These are phyloP conservation scores for Falcaria lacertinaria DNA, from an alignment of 2,888 invertebrate species.

Conservation along the genomic window DNA sequence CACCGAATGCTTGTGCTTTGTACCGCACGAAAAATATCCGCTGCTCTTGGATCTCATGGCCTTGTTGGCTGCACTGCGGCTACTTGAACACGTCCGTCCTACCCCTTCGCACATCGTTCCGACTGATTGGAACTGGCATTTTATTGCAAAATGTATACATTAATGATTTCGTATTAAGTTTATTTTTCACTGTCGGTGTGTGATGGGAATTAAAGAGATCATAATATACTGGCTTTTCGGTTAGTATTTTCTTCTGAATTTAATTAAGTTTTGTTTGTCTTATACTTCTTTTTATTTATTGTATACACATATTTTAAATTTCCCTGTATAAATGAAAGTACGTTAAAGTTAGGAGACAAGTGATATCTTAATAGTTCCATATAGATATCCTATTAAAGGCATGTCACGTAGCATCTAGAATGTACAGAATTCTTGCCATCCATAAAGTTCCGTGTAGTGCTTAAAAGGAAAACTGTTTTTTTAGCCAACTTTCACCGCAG, in stretches of 20 bases:
- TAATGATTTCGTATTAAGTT: neutral
- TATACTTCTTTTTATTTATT: no score
- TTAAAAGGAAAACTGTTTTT: neutral
- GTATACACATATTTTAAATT: no score
- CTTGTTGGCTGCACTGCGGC: constrained; percentile 35
- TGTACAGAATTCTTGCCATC: neutral
- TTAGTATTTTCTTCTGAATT: no score
- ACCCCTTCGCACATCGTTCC: constrained; percentile 17
- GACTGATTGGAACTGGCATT: constrained; percentile 13
- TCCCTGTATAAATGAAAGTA: constrained; percentile 17
- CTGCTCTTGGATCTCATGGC: constrained; percentile 13
- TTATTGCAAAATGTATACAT: neutral
- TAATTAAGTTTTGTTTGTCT: no score
- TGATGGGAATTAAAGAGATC: constrained; percentile 18
- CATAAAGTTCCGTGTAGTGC: neutral
- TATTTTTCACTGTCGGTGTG: constrained; percentile 6
- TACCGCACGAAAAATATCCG: constrained; percentile 9
- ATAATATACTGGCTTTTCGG: no score
- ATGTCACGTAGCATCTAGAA: neutral
- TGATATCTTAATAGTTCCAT: no score
- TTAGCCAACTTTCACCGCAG: neutral
- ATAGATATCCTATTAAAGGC: neutral
- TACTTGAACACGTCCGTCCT: constrained; percentile 47
- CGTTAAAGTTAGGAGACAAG: no score
- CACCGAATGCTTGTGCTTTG: constrained; percentile 1